Evolutionary conservation across 1,140 invertebrate species (phyloP).

Genomic region (Arion vulgaris): DNA sequence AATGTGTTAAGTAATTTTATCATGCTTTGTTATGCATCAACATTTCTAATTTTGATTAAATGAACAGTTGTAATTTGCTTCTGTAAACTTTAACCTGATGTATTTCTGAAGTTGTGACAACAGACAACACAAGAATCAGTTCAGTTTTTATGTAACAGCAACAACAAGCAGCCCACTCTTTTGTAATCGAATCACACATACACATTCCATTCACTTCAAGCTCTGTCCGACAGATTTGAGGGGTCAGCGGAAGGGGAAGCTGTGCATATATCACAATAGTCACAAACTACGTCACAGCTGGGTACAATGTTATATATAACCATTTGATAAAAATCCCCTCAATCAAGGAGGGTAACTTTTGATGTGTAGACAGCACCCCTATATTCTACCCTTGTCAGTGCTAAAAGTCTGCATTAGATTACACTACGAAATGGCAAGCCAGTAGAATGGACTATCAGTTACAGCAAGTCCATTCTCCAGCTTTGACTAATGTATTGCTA

Average conservation of each 20-base stretch:
- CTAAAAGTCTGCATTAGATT: neutral
- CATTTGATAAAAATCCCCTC: neutral
- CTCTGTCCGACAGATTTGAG: conserved; percentile 41
- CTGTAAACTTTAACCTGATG: no score
- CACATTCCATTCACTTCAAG: conserved; percentile 8
- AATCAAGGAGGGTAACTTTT: neutral
- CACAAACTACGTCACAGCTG: conserved; percentile 28
- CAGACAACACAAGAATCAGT: no score
- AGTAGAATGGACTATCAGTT: neutral
- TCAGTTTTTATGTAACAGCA: no score
- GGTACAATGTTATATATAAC: conserved; percentile 8
- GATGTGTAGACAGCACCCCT: neutral
- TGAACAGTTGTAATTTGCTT: no score
- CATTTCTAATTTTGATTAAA: no score
- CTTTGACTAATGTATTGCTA: neutral
- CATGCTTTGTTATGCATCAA: no score
- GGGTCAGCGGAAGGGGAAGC: conserved; percentile 24
- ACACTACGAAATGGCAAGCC: neutral
- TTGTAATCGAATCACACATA: neutral
- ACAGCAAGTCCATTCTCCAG: neutral
- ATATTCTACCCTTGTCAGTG: neutral
- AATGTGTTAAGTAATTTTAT: no score
- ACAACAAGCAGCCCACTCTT: no score
- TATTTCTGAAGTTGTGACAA: no score
- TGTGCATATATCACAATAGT: conserved; percentile 24